Percentiles rank a stretch among this genome's conserved stretches.
phyloP scores from a whole-genome alignment of 2,888 invertebrate genomes.

The Himalopsyche tibetana region DNA sequence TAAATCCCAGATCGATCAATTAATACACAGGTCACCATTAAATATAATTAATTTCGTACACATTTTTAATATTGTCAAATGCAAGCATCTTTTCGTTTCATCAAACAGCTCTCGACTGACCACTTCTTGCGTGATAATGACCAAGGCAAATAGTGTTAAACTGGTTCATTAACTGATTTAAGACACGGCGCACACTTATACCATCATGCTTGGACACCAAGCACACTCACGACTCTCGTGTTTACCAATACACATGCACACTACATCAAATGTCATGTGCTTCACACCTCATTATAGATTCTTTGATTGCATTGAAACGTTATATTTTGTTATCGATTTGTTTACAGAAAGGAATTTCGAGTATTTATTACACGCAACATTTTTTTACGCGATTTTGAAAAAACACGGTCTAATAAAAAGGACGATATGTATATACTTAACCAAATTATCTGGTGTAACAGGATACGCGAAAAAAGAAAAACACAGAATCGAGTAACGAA shows the following conservation, averaged over 20 bases:
- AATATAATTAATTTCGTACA: too few species aligned
- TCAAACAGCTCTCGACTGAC: conserved; percentile 41
- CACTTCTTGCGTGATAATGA: conserved; percentile 64
- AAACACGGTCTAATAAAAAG: too few species aligned
- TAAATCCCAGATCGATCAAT: too few species aligned
- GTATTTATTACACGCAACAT: too few species aligned
- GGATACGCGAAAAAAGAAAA: too few species aligned
- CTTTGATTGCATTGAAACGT: not conserved
- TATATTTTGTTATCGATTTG: too few species aligned
- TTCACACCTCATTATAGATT: not conserved
- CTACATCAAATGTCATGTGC: conserved; percentile 1
- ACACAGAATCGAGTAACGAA: too few species aligned
- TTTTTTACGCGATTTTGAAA: too few species aligned
- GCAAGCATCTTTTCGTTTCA: not conserved
- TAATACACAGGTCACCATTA: too few species aligned
- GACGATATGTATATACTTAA: too few species aligned
- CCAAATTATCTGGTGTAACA: too few species aligned
- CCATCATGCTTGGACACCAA: conserved; percentile 45
- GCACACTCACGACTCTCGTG: conserved; percentile 31
- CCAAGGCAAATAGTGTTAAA: conserved; percentile 64
- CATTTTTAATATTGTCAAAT: not conserved
- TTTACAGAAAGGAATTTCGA: too few species aligned
- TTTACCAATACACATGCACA: not conserved
- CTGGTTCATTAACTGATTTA: conserved; percentile 65
- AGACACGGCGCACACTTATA: conserved; percentile 57